Conservation (phyloP, 2,113 vertebrate genomes). For the Plecotus auritus region DNA sequence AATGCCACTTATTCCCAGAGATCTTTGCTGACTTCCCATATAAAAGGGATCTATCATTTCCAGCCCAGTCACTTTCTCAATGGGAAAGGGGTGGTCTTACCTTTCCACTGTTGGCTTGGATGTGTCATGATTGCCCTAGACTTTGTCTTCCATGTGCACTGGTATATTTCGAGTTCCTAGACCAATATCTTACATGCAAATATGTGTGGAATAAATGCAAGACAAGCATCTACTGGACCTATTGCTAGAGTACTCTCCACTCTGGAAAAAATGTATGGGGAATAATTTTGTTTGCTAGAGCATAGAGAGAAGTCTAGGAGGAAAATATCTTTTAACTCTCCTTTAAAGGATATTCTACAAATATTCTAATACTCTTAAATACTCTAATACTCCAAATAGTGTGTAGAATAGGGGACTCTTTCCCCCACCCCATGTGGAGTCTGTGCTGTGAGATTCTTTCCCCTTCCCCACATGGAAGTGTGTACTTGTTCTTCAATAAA, state of each 20-base stretch:
- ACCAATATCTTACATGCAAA: background rate
- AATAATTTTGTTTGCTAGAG: background rate
- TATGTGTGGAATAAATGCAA: background rate
- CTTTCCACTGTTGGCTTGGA: background rate
- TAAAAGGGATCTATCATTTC: background rate
- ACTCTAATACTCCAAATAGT: background rate
- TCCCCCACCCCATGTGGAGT: too few relatives aligned
- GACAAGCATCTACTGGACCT: background rate
- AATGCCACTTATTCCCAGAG: background rate
- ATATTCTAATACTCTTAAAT: background rate
- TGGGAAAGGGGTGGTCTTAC: background rate
- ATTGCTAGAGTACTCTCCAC: background rate
- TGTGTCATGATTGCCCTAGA: background rate
- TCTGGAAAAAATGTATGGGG: accelerated
- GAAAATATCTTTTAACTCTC: background rate
- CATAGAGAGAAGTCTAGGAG: background rate
- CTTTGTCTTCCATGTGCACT: background rate
- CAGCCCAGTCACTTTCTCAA: background rate
- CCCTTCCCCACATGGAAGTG: too few relatives aligned
- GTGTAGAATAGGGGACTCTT: background rate
- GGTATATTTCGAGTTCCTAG: background rate
- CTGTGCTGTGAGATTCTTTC: too few relatives aligned
- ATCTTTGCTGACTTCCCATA: background rate
- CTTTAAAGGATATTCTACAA: background rate
- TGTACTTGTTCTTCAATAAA: too few relatives aligned